Evolutionary conservation across 2,888 invertebrate genomes (phyloP).

Genomic region (Cryptus viduatorius): DNA sequence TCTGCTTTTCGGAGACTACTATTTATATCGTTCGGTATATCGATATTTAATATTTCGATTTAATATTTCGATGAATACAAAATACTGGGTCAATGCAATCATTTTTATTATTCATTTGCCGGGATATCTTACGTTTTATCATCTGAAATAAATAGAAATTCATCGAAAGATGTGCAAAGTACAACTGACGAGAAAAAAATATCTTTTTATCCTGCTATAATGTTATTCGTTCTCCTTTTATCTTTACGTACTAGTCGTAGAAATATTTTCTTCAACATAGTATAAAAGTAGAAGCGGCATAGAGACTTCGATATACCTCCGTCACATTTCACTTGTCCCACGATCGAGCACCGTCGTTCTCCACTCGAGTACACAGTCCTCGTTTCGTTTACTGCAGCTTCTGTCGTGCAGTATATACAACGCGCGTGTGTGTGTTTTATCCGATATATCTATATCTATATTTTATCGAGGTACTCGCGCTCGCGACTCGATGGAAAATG

Average conservation of each 20-base stretch:
- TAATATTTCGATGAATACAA: too few relatives aligned
- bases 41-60: too few relatives aligned
- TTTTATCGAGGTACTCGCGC: conserved; percentile 50
- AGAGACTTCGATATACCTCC: conserved; percentile 53
- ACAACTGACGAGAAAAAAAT: background rate
- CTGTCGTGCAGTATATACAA: background rate
- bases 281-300: conserved; percentile 44
- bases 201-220: background rate
- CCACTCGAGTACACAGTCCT: conserved; percentile 41
- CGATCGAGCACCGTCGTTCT: conserved; percentile 51
- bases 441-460: conserved; percentile 28
- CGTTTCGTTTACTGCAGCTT: conserved; percentile 34
- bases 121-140: too few relatives aligned
- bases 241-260: conserved; percentile 23
- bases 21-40: too few relatives aligned
- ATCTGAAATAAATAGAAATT: too few relatives aligned
- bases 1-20: too few relatives aligned
- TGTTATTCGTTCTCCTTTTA: conserved; percentile 12
- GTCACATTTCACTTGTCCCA: conserved; percentile 66
- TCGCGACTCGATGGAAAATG: conserved; percentile 56
- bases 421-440: background rate
- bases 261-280: conserved; percentile 34
- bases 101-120: too few relatives aligned
- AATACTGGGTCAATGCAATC: too few relatives aligned
- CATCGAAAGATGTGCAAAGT: too few relatives aligned